Base-by-base conservation (phyloP, 2,888 invertebrate species). In the Dryocosmus kuriphilus region DNA sequence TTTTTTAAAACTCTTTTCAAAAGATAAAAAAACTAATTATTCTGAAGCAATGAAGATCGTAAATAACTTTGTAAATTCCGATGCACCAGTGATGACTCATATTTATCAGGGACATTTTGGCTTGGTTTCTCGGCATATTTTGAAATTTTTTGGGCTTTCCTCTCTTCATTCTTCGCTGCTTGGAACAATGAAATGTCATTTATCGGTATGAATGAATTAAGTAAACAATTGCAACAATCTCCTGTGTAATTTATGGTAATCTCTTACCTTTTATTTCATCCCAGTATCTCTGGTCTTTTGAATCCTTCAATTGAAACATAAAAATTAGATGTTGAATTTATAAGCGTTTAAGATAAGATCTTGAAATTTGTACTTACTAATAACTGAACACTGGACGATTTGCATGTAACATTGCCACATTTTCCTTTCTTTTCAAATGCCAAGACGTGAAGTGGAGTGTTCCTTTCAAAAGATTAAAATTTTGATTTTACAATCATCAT, bases 211-310 rank as follows among this genome's bases (percentile, higher is more conserved):
- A 27, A 27, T 60, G 14, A 16, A 60, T 16, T 27, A 22, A 51
- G 51, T 46, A 32, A 71, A 71, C 55, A 55, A n/a, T 71, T 55
- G 30, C 71, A 51, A 71, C 14, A 22, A 51, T 32, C n/a, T 9
- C 22, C 11, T 55, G 51, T 71, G 30, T 51, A 30, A 71, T 51
- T 71, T 71, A 55, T 32, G 71, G 30, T 30, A 71, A 71, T 71
- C 27, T 71, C 14, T 71, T 46, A 71, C 71, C 71, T 71, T 71
- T n/a, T 9, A 71, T 32, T 51, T 27, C n/a, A 24, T 71, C 19
- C 46, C 4, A 24, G 51, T 5, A 71, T 9, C 11, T 51, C 30
- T 46, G 16, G 30, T 71, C 27, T 51, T 41, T 71, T 51, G 27
- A 51, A 51, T 71, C 27, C 30, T 19, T 30, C 62, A 1, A 19